phyloP scores from a whole-genome alignment of 1,140 invertebrate genomes.

The Stratiolaelaps scimitus region DNA sequence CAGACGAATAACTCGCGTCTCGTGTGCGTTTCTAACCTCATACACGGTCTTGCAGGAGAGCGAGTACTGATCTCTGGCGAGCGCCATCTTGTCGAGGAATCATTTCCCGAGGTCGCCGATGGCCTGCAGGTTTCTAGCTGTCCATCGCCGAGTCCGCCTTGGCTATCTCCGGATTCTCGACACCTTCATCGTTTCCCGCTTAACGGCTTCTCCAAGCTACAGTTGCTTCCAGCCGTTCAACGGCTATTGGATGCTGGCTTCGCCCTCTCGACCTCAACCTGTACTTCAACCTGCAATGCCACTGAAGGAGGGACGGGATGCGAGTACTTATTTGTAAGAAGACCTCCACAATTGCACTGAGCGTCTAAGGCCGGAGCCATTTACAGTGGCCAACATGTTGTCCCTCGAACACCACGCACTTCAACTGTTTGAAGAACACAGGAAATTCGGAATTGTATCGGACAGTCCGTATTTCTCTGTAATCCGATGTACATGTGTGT shows the following conservation, averaged over 20 bases:
- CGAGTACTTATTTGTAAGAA: constrained; percentile 68
- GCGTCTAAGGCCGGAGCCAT: too few relatives aligned
- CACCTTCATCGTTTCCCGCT: constrained; percentile 78
- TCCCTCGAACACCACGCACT: too few relatives aligned
- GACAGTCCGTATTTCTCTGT: too few relatives aligned
- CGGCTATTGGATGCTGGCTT: constrained; percentile 70
- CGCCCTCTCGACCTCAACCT: constrained; percentile 62
- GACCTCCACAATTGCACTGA: constrained; percentile 34
- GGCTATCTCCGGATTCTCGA: constrained; percentile 65
- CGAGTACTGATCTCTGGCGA: constrained; percentile 45
- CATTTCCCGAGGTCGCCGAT: constrained; percentile 74
- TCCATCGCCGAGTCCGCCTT: constrained; percentile 46
- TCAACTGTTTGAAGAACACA: too few relatives aligned
- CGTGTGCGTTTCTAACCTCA: too few relatives aligned
- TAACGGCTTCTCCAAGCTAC: constrained; percentile 81
- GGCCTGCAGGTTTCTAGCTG: constrained; percentile 62
- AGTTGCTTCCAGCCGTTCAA: constrained; percentile 74
- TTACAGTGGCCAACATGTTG: too few relatives aligned
- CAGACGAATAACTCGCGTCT: too few relatives aligned
- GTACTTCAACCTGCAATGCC: constrained; percentile 68
- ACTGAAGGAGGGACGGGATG: constrained; percentile 80
- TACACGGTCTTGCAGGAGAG: constrained; percentile 50
- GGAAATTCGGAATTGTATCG: too few relatives aligned
- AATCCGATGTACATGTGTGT: too few relatives aligned
- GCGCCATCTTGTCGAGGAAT: constrained; percentile 43